Base-by-base conservation (phyloP, 1,140 invertebrate genomes). In the Brachionus angularis region DNA sequence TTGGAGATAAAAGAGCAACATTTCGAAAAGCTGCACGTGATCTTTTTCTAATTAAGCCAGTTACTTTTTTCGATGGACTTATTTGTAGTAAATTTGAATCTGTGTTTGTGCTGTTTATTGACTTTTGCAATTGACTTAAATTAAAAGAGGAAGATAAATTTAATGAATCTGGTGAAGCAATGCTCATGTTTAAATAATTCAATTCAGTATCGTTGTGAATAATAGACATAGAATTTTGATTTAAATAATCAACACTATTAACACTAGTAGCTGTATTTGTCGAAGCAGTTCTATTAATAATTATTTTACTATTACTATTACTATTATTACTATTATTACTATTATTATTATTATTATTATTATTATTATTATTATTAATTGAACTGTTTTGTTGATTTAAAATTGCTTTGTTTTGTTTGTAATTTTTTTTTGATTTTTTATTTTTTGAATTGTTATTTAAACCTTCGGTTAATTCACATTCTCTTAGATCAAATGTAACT, bases 401-500 rank as follows among this genome's bases (percentile, higher is more conserved):
- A 52, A 29, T 14, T 29, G 5, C 29, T 29, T 23, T 25, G 18
- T 4, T 27, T 25, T 25, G 14, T n/a, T 47, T 47, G 18, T 12
- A 18, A 12, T 12, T 49, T 49, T 49, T 49, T 49, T 52, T 52
- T 16, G 49, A 27, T 23, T 58, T 58, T 58, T 58, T 58, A 4
- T 58, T 58, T 3, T 18, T n/a, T 3, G 33, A 18, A n/a, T n/a
- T n/a, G n/a, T n/a, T n/a, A n/a, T 39, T 42, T 58, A 7, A 18
- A 29, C 8, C n/a, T n/a, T 58, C 53, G 12, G 23, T 58, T 18
- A 58, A n/a, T 36, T 58, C 53, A 42, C 53, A 58, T 58, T 77
- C 74, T 72, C 76, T 75, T 1, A 82, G 72, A 62, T 81, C 79
- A 73, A 82, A 82, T 0, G 81, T 82, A 4, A 81, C 74, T 50